phyloP scores from a whole-genome alignment of 2,797 vertebrate genomes.

The Etheostoma perlongum region DNA sequence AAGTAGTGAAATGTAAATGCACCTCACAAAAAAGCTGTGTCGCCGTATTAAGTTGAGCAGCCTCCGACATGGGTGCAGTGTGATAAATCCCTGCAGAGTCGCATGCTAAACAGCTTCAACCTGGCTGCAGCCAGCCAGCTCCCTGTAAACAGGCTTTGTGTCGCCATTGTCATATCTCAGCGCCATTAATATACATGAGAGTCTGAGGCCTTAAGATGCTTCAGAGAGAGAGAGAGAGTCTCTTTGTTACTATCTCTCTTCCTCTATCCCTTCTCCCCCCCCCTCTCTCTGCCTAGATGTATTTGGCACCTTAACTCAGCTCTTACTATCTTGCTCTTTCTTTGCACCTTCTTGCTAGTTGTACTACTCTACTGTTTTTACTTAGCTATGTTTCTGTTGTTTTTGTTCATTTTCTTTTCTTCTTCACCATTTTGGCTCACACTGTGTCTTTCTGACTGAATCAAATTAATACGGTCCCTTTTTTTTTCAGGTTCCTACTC shows the following conservation, averaged over 20 bases:
- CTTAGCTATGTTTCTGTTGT: not conserved
- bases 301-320: slow-evolving; percentile 42
- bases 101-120: slow-evolving; percentile 83
- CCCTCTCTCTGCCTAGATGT: slow-evolving; percentile 22
- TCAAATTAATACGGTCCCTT: not conserved
- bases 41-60: slow-evolving; percentile 74
- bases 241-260: slow-evolving; percentile 62
- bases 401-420: slow-evolving; percentile 2
- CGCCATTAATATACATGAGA: slow-evolving; percentile 87
- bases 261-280: slow-evolving; percentile 39
- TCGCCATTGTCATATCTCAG: slow-evolving; percentile 85
- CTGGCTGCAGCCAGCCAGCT: slow-evolving; percentile 75
- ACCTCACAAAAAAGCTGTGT: slow-evolving; percentile 69
- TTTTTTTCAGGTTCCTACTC: not conserved
- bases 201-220: slow-evolving; percentile 81
- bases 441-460: not conserved
- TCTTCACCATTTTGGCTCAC: slow-evolving; percentile 4
- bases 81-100: slow-evolving; percentile 76
- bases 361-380: not conserved
- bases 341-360: slow-evolving; percentile 18
- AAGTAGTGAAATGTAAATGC: slow-evolving; percentile 61
- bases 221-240: slow-evolving; percentile 64
- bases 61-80: slow-evolving; percentile 67
- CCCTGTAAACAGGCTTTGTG: slow-evolving; percentile 86
- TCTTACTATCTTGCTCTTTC: slow-evolving; percentile 17